These are phyloP conservation scores for Caloenas nicobarica DNA, from an alignment of 2,113 vertebrate genomes.

Conservation along the genomic window DNA sequence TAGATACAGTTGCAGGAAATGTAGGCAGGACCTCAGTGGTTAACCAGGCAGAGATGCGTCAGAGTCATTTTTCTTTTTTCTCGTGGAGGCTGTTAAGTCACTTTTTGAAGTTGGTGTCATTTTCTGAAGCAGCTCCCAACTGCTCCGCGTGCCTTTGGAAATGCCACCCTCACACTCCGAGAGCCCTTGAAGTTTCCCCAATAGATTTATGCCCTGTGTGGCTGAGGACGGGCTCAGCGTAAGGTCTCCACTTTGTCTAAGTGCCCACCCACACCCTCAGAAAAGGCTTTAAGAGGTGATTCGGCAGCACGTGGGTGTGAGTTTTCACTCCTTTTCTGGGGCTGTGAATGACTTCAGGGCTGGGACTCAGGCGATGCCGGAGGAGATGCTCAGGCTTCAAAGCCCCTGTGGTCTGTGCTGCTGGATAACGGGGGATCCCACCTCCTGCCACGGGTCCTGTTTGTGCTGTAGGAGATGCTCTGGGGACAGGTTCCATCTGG, in stretches of 20 bases:
- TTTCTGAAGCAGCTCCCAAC: neutral
- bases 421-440: neutral
- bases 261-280: neutral
- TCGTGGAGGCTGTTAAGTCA: neutral
- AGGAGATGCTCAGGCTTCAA: neutral
- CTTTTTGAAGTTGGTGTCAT: neutral
- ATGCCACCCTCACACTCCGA: neutral
- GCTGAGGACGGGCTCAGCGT: fast-evolving
- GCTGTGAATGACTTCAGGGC: neutral
- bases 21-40: neutral
- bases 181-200: neutral
- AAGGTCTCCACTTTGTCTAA: neutral
- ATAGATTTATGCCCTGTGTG: neutral
- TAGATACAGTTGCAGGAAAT: neutral
- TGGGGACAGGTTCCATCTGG: neutral
- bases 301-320: neutral
- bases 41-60: neutral
- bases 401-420: neutral
- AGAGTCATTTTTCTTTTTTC: neutral
- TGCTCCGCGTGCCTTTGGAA: neutral
- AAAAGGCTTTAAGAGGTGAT: conserved; percentile 2
- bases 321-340: neutral
- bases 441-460: neutral
- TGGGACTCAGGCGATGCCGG: fast-evolving
- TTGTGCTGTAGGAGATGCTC: neutral